Evolutionary conservation across 1,140 invertebrate genomes (phyloP).

Genomic region (Caenorhabditis latens): DNA sequence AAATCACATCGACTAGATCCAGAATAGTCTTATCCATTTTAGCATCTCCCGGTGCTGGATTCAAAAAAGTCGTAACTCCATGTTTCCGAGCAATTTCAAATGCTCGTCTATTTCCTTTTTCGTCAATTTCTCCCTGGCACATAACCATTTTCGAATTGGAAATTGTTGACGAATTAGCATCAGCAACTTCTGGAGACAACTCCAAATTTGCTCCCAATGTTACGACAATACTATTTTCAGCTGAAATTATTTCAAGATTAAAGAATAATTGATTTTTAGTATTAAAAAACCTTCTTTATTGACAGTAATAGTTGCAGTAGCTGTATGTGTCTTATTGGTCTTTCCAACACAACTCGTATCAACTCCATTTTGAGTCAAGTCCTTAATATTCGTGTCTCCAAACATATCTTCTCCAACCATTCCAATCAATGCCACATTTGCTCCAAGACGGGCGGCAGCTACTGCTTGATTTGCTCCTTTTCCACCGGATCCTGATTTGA

Average conservation of each 20-base stretch:
- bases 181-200: constrained; percentile 82
- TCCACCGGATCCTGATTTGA: constrained; percentile 89
- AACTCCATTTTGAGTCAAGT: constrained; percentile 46
- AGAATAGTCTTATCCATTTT: constrained; percentile 78
- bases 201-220: constrained; percentile 88
- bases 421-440: constrained; percentile 85
- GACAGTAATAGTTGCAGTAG: constrained; percentile 81
- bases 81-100: constrained; percentile 84
- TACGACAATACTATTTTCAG: constrained; percentile 93
- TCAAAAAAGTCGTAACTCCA: constrained; percentile 80
- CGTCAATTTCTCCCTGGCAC: constrained; percentile 88
- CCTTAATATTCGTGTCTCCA: constrained; percentile 57
- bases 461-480: constrained; percentile 92
- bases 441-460: constrained; percentile 87
- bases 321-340: constrained; percentile 81
- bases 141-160: constrained; percentile 84
- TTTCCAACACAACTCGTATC: constrained; percentile 35
- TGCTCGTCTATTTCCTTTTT: constrained; percentile 84
- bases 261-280: background rate
- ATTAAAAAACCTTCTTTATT: constrained; percentile 66
- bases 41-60: constrained; percentile 79
- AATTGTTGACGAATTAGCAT: constrained; percentile 79
- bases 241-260: constrained; percentile 79
- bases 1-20: constrained; percentile 78
- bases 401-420: constrained; percentile 83